Conservation (phyloP, 2,888 invertebrate species). For the Vannuccia rotundouncinata region DNA sequence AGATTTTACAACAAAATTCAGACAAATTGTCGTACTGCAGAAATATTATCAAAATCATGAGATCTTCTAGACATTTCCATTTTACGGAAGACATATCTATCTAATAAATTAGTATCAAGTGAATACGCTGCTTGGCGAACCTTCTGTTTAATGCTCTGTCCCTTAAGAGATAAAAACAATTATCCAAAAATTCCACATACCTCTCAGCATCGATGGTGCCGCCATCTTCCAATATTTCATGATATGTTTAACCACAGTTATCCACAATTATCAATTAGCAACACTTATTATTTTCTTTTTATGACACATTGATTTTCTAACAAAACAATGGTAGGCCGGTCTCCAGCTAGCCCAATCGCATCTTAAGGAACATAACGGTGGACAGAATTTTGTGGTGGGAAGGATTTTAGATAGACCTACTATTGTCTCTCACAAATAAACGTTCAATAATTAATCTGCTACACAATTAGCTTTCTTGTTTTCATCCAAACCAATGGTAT, state of each 20-base stretch:
- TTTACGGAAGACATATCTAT: no score
- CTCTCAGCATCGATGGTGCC: neutral
- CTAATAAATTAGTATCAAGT: no score
- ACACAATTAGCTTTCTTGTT: neutral
- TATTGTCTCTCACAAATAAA: neutral
- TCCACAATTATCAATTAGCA: neutral
- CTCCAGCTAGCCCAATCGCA: neutral
- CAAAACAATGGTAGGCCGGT: neutral
- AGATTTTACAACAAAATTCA: no score
- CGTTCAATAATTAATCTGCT: neutral
- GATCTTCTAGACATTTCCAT: no score
- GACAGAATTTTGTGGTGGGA: neutral
- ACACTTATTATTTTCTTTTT: neutral
- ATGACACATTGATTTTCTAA: neutral
- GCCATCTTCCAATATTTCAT: neutral
- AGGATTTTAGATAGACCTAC: neutral
- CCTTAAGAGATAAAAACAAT: neutral
- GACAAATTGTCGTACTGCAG: no score
- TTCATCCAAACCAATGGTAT: neutral
- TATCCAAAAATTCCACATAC: neutral
- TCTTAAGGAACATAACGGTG: neutral
- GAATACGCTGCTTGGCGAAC: no score
- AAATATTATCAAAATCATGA: no score
- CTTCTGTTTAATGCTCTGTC: no score
- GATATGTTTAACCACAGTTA: neutral